phyloP scores from a whole-genome alignment of 1,140 invertebrate species.

The Drosophila pruinosa region DNA sequence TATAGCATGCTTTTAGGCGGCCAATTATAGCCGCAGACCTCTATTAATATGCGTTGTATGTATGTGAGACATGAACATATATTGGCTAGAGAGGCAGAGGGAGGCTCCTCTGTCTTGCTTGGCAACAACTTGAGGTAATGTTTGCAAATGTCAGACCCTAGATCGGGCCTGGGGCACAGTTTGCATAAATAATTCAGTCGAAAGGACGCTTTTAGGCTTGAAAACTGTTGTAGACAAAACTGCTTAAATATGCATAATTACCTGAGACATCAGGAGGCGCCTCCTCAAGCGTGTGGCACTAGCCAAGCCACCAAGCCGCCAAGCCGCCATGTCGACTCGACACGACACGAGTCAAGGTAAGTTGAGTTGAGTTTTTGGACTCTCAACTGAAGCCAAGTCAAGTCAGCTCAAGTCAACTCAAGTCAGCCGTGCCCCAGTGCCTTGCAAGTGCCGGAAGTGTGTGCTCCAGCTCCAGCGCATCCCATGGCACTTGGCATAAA shows the following conservation, averaged over 20 bases:
- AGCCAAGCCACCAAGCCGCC: neutral
- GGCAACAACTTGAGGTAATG: constrained; percentile 61
- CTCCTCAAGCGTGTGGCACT: constrained; percentile 19
- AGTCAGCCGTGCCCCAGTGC: constrained; percentile 11
- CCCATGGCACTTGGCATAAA: constrained; percentile 45
- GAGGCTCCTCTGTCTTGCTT: too few relatives aligned
- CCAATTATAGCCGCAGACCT: constrained; percentile 53
- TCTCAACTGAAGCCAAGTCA: neutral
- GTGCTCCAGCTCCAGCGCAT: constrained; percentile 29
- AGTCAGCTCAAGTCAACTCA: constrained; percentile 29
- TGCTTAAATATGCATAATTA: constrained; percentile 82
- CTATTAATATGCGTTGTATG: constrained; percentile 15
- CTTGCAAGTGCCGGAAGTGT: constrained; percentile 38
- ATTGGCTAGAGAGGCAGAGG: too few relatives aligned
- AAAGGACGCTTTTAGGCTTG: constrained; percentile 75
- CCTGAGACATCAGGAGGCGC: constrained; percentile 53
- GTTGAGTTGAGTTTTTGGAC: neutral
- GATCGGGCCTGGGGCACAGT: constrained; percentile 14
- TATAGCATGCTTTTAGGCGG: constrained; percentile 32
- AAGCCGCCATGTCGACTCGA: neutral
- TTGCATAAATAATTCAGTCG: constrained; percentile 80
- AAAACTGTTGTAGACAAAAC: constrained; percentile 77
- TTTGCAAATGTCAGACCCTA: constrained; percentile 63
- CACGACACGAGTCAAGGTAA: neutral
- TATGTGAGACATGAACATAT: too few relatives aligned